phyloP scores from a whole-genome alignment of 1,140 invertebrate genomes.

The Diuraphis noxia region DNA sequence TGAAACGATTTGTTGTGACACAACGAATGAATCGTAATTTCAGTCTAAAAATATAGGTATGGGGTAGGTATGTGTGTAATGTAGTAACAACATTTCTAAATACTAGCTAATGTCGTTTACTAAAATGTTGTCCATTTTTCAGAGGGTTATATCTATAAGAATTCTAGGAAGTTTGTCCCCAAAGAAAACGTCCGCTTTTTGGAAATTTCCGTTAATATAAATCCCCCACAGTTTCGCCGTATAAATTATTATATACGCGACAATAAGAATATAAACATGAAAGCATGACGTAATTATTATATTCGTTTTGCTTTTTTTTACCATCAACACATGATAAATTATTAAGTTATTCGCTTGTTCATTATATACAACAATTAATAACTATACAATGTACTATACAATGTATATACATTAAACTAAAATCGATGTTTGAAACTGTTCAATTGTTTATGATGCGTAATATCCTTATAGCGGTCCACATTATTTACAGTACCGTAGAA shows the following conservation, averaged over 20 bases:
- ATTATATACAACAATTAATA: too few species aligned
- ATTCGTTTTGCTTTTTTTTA: not conserved
- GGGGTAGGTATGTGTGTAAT: not conserved
- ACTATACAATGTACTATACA: not conserved
- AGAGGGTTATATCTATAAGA: not conserved
- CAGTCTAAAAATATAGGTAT: too few species aligned
- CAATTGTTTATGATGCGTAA: not conserved
- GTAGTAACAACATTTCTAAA: not conserved
- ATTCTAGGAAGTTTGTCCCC: too few species aligned
- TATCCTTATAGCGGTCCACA: not conserved
- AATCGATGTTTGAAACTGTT: not conserved
- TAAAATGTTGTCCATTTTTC: not conserved
- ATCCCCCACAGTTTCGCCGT: not conserved
- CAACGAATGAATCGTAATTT: too few species aligned
- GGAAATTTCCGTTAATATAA: not conserved
- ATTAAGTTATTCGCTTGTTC: not conserved
- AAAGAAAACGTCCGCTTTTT: not conserved
- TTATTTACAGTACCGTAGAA: not conserved
- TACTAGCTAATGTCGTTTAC: not conserved
- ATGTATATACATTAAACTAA: not conserved
- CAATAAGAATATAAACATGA: not conserved
- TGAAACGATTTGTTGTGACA: too few species aligned
- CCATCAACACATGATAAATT: not conserved
- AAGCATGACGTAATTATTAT: not conserved
- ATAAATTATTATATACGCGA: not conserved